Percentiles rank a stretch among this genome's conserved stretches.
phyloP scores from a whole-genome alignment of 1,140 invertebrate genomes.

The Harlomillsia oculata region DNA sequence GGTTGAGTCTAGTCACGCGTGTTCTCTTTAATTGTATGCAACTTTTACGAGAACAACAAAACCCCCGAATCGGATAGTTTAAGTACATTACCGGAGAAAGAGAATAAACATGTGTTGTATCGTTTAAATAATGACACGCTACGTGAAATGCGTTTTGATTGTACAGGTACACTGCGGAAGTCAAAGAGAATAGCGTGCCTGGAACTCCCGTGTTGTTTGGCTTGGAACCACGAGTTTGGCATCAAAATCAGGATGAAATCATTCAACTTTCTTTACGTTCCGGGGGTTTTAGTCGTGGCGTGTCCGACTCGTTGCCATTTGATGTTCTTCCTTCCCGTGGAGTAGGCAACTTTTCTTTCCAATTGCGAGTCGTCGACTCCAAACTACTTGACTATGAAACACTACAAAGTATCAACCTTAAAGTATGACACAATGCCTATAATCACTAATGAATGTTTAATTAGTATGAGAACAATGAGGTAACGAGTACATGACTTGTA shows the following conservation, averaged over 20 bases:
- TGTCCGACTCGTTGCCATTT: conserved; percentile 59
- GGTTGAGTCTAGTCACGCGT: too few relatives aligned
- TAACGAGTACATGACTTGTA: too few relatives aligned
- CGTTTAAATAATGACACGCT: too few relatives aligned
- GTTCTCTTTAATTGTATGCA: too few relatives aligned
- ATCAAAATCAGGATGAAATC: conserved; percentile 37
- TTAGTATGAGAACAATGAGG: too few relatives aligned
- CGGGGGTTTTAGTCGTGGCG: conserved; percentile 35
- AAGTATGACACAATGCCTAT: conserved; percentile 41
- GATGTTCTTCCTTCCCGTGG: conserved; percentile 80
- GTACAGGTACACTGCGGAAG: conserved; percentile 61
- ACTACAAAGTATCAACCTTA: conserved; percentile 53
- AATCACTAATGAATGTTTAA: neutral
- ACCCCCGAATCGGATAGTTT: too few relatives aligned
- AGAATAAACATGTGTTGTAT: too few relatives aligned
- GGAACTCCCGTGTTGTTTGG: conserved; percentile 60
- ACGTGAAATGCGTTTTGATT: too few relatives aligned
- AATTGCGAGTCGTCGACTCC: conserved; percentile 72
- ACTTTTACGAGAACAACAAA: too few relatives aligned
- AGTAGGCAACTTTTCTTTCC: conserved; percentile 64
- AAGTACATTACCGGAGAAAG: too few relatives aligned
- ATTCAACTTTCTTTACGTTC: conserved; percentile 16
- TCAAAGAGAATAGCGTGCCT: conserved; percentile 73
- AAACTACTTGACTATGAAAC: conserved; percentile 71
- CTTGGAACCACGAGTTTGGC: conserved; percentile 47